Percentiles rank a stretch among this genome's conserved stretches.
Evolutionary conservation across 2,888 invertebrate genomes (phyloP).

Genomic region (Embidobia sp.): DNA sequence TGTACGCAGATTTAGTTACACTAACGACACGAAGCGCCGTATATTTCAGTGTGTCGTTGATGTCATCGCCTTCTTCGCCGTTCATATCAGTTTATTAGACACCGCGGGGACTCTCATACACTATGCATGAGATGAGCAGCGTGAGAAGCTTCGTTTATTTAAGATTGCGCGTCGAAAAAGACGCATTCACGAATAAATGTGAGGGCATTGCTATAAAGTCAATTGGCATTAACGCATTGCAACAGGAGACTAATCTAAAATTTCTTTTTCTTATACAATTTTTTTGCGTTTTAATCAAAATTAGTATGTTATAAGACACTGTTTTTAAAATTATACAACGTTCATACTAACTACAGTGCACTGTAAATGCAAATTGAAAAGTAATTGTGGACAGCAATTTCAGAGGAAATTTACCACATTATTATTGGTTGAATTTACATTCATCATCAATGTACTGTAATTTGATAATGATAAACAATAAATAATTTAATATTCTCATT

Average conservation of each 20-base stretch:
- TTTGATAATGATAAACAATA: too few relatives aligned
- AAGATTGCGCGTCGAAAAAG: constrained; percentile 54
- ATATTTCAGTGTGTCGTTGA: constrained; percentile 24
- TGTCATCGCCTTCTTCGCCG: constrained; percentile 42
- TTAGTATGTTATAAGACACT: too few relatives aligned
- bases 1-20: constrained; percentile 25
- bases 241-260: constrained; percentile 15
- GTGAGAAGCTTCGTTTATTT: constrained; percentile 55
- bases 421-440: too few relatives aligned
- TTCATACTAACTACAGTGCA: too few relatives aligned
- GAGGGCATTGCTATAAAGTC: constrained; percentile 33
- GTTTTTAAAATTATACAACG: too few relatives aligned
- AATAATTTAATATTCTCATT: too few relatives aligned
- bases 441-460: too few relatives aligned
- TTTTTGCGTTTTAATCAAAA: too few relatives aligned
- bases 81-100: constrained; percentile 58
- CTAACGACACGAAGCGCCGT: constrained; percentile 22
- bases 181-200: constrained; percentile 40
- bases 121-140: constrained; percentile 58
- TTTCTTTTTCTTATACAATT: not conserved
- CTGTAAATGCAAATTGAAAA: too few relatives aligned
- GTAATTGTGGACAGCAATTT: too few relatives aligned
- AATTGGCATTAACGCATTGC: constrained; percentile 23
- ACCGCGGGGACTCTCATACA: constrained; percentile 57
- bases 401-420: too few relatives aligned